Evolutionary conservation across 2,113 vertebrate species (phyloP), one percentile per base, ranked within the genome.

Genomic region (Silurus glanis): DNA sequence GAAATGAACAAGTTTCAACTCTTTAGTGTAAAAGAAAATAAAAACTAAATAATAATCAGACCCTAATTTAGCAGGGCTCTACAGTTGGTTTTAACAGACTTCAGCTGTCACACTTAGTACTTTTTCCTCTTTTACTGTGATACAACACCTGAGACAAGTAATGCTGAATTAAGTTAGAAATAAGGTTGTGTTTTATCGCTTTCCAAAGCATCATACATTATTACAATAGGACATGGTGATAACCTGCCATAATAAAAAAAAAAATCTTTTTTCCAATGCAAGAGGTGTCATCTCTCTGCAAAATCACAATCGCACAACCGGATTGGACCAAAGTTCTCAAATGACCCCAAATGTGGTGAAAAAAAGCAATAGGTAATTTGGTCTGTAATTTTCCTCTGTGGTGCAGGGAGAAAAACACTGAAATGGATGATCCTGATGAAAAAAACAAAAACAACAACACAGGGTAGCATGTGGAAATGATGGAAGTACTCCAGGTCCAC

Each of bases 341-440:
- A 76, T 76, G 12, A 8, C 9, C 74, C 8, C 7, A 47, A 19
- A 47, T 72, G 17, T 72, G 7, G 37, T 72, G 2, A 76, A 55
- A 76, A 53, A 25, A 55, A 37, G 37, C 21, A 13, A 3, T 5
- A 55, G 12, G 51, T 76, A 76, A 76, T 76, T 76, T 76, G 74
- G 74, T 53, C 51, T 76, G 71, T 72, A 49, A 72, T 72, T 72
- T 72, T 72, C 37, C 71, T 49, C 45, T 4, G 37, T 47, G 71
- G 45, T 74, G 51, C 51, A 55, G 74, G 13, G 13, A 76, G 74
- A 55, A 76, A 76, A 76, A 76, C 13, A 76, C 74, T 76, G 74
- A 76, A 76, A 76, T 76, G 23, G 74, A 17, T 76, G 3, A 76
- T 55, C 12, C 3, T 1, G n/a, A 58, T 58, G 25, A 4, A 79